Evolutionary conservation across 2,113 vertebrate species (phyloP).

Genomic region (Misgurnus anguillicaudatus): DNA sequence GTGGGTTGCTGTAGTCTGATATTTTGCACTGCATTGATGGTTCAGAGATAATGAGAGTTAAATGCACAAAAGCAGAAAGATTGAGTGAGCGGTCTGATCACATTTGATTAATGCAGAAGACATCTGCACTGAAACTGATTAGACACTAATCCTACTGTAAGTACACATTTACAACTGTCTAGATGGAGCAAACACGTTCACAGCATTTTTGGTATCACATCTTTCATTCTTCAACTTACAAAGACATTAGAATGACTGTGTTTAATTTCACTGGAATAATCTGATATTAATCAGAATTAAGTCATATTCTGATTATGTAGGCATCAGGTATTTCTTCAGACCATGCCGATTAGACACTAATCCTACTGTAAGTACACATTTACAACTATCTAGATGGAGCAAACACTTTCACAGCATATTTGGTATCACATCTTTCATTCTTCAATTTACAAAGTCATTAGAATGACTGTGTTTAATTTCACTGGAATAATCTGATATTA

Average conservation of each 20-base stretch:
- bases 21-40: constrained; percentile 10
- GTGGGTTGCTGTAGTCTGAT: background rate
- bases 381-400: constrained; percentile 21
- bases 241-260: background rate
- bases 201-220: background rate
- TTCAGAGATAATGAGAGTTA: constrained; percentile 1
- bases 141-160: constrained; percentile 44
- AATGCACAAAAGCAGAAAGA: constrained; percentile 26
- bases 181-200: constrained; percentile 27
- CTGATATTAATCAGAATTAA: no score
- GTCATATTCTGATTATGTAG: no score
- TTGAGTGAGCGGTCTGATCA: constrained; percentile 17
- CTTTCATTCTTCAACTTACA: background rate
- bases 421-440: background rate
- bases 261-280: no score
- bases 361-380: constrained; percentile 36
- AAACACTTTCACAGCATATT: constrained; percentile 21
- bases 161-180: constrained; percentile 36
- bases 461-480: background rate
- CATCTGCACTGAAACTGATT: constrained; percentile 48
- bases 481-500: no score
- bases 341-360: constrained; percentile 58
- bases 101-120: constrained; percentile 33
- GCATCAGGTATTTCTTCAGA: no score
- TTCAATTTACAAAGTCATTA: no score